These are phyloP conservation scores for Cancer borealis DNA, from an alignment of 2,888 invertebrate species.

Conservation along the genomic window DNA sequence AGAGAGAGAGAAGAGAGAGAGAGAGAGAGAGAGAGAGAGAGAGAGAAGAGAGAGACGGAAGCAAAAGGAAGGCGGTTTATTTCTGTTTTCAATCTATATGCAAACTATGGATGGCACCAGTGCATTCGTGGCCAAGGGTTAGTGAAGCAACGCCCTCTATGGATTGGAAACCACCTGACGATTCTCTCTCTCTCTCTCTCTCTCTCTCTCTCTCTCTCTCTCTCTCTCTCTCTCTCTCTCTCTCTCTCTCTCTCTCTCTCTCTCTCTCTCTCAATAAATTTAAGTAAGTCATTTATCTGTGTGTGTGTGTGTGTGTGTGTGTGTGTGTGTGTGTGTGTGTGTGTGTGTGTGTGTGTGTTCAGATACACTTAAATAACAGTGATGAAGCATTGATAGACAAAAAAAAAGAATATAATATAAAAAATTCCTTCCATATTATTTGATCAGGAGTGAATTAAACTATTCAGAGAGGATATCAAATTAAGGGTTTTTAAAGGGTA, in stretches of 20 bases:
- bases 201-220: neutral
- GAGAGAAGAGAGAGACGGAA: neutral
- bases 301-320: constrained; percentile 33
- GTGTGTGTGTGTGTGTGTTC: neutral
- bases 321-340: constrained; percentile 50
- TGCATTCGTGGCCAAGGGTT: constrained; percentile 44
- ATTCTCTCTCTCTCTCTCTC: constrained; percentile 27
- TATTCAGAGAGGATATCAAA: constrained; percentile 14
- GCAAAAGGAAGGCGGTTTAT: constrained; percentile 46
- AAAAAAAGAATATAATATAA: too few species aligned
- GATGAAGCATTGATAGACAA: neutral
- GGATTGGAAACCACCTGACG: constrained; percentile 15
- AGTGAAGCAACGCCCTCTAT: constrained; percentile 1
- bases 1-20: neutral
- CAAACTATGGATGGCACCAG: constrained; percentile 59
- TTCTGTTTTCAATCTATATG: constrained; percentile 67
- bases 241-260: constrained; percentile 11
- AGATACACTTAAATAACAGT: neutral
- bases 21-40: neutral
- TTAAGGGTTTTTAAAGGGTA: neutral
- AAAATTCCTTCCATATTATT: neutral
- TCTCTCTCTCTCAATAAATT: neutral
- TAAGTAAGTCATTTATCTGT: neutral
- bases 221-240: constrained; percentile 5
- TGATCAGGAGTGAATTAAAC: neutral